A percentile compares a stretch with the other conserved stretches of the same genome.
Evolutionary conservation across 2,888 invertebrate genomes (phyloP).

Genomic region (Strigamia maritima): DNA sequence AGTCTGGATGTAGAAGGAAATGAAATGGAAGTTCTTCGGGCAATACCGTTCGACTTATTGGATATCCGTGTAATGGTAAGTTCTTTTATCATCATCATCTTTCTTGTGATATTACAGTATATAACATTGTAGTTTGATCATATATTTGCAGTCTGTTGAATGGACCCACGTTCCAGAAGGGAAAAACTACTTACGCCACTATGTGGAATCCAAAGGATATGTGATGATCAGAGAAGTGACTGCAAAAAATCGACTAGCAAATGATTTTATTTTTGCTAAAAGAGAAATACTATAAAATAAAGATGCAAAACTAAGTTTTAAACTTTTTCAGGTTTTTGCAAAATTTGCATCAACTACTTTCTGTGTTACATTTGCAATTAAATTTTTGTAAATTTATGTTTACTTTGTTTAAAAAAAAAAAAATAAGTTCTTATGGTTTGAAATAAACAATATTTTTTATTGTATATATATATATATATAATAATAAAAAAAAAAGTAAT

Average conservation of each 20-base stretch:
- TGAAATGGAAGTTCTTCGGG: conserved; percentile 59
- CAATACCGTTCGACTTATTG: conserved; percentile 59
- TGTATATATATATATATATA: too few species aligned
- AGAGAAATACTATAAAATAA: too few species aligned
- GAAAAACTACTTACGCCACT: neutral
- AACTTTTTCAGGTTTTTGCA: too few species aligned
- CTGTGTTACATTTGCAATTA: too few species aligned
- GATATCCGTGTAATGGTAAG: conserved; percentile 48
- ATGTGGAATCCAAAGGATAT: neutral
- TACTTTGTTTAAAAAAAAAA: too few species aligned
- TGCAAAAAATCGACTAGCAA: neutral
- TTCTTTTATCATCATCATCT: neutral
- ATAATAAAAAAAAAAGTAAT: too few species aligned
- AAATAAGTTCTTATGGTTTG: neutral
- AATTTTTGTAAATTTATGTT: too few species aligned
- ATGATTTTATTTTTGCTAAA: neutral
- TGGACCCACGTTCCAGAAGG: neutral
- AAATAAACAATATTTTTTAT: too few species aligned
- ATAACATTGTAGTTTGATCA: too few species aligned
- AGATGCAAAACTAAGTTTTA: too few species aligned
- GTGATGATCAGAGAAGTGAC: neutral
- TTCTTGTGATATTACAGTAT: too few species aligned
- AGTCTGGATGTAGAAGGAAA: conserved; percentile 62
- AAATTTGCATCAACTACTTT: too few species aligned
- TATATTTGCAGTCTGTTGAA: neutral